Conservation (phyloP, 2,113 vertebrate species). For the Phalacrocorax pelagicus region DNA sequence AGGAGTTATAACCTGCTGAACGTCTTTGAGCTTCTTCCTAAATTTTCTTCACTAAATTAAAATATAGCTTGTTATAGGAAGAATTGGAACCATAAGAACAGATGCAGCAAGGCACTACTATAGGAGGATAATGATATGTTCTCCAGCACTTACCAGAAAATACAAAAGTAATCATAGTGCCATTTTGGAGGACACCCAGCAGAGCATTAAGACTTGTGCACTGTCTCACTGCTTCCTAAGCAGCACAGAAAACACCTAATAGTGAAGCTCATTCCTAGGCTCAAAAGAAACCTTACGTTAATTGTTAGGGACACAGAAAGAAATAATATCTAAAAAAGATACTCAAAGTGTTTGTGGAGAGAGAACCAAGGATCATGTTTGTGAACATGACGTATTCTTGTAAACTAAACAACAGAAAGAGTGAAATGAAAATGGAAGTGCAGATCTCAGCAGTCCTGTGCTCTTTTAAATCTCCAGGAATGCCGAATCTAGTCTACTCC, state of each 20-base stretch:
- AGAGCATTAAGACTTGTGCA: neutral
- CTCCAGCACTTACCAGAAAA: neutral
- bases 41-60: neutral
- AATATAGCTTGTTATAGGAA: neutral
- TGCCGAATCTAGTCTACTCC: neutral
- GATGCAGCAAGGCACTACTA: neutral
- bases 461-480: neutral
- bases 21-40: neutral
- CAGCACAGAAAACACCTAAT: neutral
- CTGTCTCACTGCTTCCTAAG: neutral
- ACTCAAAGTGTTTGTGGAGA: neutral
- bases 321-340: neutral
- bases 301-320: neutral
- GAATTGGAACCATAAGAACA: neutral
- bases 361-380: neutral
- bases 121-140: neutral
- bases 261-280: neutral
- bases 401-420: neutral
- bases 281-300: neutral
- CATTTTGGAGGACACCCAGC: neutral
- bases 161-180: neutral
- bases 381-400: neutral
- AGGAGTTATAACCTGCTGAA: neutral
- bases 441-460: neutral
- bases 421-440: neutral